Percentiles rank a stretch among this genome's conserved stretches.
Evolutionary conservation across 2,113 vertebrate genomes (phyloP).

Genomic region (Setophaga kirtlandii): DNA sequence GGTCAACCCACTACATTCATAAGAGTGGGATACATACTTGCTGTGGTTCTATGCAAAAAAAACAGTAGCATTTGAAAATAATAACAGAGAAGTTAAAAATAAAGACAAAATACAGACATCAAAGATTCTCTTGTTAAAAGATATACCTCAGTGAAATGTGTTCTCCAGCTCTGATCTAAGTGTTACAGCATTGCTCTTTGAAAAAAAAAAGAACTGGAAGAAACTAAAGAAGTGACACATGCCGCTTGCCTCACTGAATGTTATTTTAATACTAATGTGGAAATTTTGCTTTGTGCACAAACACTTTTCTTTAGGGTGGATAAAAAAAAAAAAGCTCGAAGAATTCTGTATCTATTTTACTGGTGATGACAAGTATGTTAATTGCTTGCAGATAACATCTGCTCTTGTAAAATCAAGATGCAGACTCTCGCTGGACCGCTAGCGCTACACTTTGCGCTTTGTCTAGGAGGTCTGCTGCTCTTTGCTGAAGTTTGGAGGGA

Average conservation of each 20-base stretch:
- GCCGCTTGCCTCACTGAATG: slow-evolving; percentile 56
- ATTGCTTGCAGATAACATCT: slow-evolving; percentile 88
- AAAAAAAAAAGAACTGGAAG: slow-evolving; percentile 15
- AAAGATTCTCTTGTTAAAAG: not conserved
- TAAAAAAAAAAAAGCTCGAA: slow-evolving; percentile 11
- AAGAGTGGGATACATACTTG: rapidly evolving
- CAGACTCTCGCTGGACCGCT: slow-evolving; percentile 64
- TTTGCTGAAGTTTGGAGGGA: slow-evolving; percentile 63
- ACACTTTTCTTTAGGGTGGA: slow-evolving; percentile 68
- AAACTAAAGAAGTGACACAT: slow-evolving; percentile 51
- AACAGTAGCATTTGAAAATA: not conserved
- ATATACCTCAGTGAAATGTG: not conserved
- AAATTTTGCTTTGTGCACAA: slow-evolving; percentile 68
- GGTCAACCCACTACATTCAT: not conserved
- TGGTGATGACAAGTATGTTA: slow-evolving; percentile 81
- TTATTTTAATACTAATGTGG: slow-evolving; percentile 72
- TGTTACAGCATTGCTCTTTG: not conserved
- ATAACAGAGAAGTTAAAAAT: not conserved
- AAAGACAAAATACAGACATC: not conserved
- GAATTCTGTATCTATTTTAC: slow-evolving; percentile 75
- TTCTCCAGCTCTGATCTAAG: slow-evolving; percentile 39
- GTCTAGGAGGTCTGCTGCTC: slow-evolving; percentile 63
- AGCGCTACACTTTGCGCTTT: slow-evolving; percentile 65
- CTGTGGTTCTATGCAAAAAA: not conserved
- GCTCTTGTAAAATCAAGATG: slow-evolving; percentile 79